phyloP scores from a whole-genome alignment of 2,113 vertebrate species.

The Daboia siamensis region DNA sequence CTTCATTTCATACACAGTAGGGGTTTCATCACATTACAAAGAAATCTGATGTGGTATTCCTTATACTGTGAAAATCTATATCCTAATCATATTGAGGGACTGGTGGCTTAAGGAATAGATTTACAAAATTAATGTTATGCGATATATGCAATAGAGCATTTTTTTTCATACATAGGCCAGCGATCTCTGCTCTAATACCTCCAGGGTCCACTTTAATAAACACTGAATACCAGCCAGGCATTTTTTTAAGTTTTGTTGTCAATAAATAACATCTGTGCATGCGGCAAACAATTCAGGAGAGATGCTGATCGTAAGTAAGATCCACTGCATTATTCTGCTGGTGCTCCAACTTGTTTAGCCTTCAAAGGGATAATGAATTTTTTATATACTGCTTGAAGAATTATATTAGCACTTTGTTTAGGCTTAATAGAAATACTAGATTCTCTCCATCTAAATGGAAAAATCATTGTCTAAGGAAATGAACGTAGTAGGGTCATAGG shows the following conservation, averaged over 20 bases:
- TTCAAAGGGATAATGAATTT: slow-evolving; percentile 29
- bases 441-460: slow-evolving; percentile 28
- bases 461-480: slow-evolving; percentile 40
- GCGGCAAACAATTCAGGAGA: slow-evolving; percentile 1
- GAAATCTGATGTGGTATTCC: not conserved
- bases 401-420: slow-evolving; percentile 34
- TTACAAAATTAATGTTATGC: slow-evolving; percentile 14
- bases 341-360: slow-evolving; percentile 18
- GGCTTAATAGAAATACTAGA: slow-evolving; percentile 33
- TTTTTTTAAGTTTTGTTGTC: slow-evolving; percentile 34
- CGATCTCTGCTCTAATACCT: not conserved
- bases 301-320: slow-evolving; percentile 19
- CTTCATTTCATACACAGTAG: slow-evolving; percentile 25
- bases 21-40: slow-evolving; percentile 4
- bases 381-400: slow-evolving; percentile 32
- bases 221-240: slow-evolving; percentile 4
- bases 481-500: slow-evolving; percentile 21
- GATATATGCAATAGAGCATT: not conserved
- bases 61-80: slow-evolving; percentile 4
- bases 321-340: slow-evolving; percentile 20
- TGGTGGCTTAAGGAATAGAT: not conserved
- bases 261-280: slow-evolving; percentile 31
- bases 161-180: slow-evolving; percentile 1
- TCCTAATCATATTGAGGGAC: not conserved
- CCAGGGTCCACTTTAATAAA: slow-evolving; percentile 12